These are phyloP conservation scores for Auanema sp. DNA, from an alignment of 2,888 invertebrate species.

Conservation along the genomic window DNA sequence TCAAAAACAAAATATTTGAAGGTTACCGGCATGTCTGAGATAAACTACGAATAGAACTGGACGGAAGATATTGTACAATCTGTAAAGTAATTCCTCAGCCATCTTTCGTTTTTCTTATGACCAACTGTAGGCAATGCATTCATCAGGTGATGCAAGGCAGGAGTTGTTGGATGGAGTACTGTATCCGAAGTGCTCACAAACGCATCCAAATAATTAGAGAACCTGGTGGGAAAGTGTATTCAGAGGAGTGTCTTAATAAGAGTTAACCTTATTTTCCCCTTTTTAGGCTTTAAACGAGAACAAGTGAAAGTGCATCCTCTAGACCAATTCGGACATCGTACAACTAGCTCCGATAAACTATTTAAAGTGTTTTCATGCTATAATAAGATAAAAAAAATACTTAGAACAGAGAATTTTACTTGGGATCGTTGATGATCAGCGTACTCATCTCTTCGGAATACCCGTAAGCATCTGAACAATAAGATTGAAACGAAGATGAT, in stretches of 20 bases:
- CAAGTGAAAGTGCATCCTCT: slow-evolving; percentile 25
- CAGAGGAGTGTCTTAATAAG: not conserved
- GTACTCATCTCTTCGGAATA: slow-evolving; percentile 21
- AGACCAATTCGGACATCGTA: slow-evolving; percentile 38
- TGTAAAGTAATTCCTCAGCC: not conserved
- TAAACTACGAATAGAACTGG: slow-evolving; percentile 26
- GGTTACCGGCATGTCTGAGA: slow-evolving; percentile 21
- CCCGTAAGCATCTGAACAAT: slow-evolving; percentile 11
- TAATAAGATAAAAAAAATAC: slow-evolving; percentile 11
- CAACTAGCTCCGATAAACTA: slow-evolving; percentile 26
- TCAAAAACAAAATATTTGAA: not conserved
- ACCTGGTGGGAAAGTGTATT: no score
- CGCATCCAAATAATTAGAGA: no score
- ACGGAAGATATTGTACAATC: slow-evolving; percentile 24
- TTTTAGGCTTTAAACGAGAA: slow-evolving; percentile 6
- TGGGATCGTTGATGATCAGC: slow-evolving; percentile 24
- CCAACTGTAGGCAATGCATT: no score
- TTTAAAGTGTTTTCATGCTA: slow-evolving; percentile 29
- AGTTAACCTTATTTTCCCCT: slow-evolving; percentile 8
- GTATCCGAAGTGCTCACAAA: no score
- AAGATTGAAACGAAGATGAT: not conserved
- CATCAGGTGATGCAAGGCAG: no score
- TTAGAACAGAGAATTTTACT: not conserved
- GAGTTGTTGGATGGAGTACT: no score
- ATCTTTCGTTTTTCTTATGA: not conserved